Conservation (phyloP, 2,888 invertebrate species). For the Coelopa pilipes region DNA sequence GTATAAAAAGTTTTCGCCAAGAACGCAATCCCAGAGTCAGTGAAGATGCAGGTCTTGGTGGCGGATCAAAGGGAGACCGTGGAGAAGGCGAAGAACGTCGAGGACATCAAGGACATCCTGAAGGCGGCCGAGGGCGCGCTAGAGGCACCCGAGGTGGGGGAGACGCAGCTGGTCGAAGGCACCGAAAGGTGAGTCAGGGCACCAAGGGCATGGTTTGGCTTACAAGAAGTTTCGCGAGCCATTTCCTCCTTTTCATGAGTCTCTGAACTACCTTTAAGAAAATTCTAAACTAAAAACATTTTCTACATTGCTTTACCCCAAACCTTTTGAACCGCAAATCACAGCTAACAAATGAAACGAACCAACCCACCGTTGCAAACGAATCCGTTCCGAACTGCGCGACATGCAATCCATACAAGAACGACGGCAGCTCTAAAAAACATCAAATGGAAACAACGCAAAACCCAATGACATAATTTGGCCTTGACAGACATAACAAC, state of each 20-base stretch:
- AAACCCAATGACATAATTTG: conserved; percentile 26
- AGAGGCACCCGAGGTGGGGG: background rate
- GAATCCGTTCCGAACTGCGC: background rate
- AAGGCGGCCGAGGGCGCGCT: conserved; percentile 22
- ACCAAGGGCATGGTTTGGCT: background rate
- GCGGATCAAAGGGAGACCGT: conserved; percentile 23
- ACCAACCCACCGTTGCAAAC: background rate
- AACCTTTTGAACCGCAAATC: background rate
- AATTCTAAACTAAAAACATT: too few relatives aligned
- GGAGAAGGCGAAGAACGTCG: conserved; percentile 17
- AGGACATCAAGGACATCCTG: conserved; percentile 34
- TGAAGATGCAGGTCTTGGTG: conserved; percentile 40
- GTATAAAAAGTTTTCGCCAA: background rate
- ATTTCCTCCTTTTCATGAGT: background rate
- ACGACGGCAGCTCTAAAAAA: background rate
- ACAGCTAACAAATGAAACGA: background rate
- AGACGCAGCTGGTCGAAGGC: background rate
- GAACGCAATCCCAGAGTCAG: background rate
- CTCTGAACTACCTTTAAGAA: too few relatives aligned
- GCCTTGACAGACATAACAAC: conserved; percentile 23
- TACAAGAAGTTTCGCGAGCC: background rate
- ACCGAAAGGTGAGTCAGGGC: conserved; percentile 5
- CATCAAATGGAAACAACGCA: background rate
- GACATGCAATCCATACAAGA: background rate
- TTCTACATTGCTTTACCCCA: background rate